These are phyloP conservation scores for Marisa cornuarietis DNA, from an alignment of 1,140 invertebrate species.

Conservation along the genomic window DNA sequence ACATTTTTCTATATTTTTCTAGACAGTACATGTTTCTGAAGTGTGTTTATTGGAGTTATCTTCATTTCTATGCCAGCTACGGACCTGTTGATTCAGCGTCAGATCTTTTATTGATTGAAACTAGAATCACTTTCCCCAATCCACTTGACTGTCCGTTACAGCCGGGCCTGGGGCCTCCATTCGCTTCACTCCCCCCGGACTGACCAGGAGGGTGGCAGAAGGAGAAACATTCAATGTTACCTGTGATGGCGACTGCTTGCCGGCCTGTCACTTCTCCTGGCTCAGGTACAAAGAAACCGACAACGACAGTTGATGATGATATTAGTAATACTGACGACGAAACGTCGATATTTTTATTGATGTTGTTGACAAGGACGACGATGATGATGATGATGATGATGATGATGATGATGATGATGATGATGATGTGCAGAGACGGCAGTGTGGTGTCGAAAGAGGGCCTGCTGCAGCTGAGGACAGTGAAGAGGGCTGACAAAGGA, in stretches of 20 bases:
- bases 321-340: neutral
- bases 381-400: neutral
- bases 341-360: neutral
- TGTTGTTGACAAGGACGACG: neutral
- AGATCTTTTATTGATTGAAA: too few species aligned
- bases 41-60: too few species aligned
- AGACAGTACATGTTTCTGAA: too few species aligned
- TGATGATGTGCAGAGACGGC: conserved; percentile 6
- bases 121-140: too few species aligned
- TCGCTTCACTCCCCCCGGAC: conserved; percentile 9
- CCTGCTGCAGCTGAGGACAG: conserved; percentile 1
- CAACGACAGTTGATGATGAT: neutral
- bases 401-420: conserved; percentile 9
- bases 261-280: conserved; percentile 20
- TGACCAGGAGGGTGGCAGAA: neutral
- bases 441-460: neutral
- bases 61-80: too few species aligned
- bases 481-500: neutral
- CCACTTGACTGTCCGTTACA: neutral
- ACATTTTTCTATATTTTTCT: too few species aligned
- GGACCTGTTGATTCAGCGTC: too few species aligned
- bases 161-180: conserved; percentile 13
- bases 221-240: neutral
- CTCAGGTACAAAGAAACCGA: neutral
- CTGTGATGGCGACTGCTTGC: conserved; percentile 21